Conservation (phyloP, 2,888 invertebrate species). For the Blastobasis lacticolella region DNA sequence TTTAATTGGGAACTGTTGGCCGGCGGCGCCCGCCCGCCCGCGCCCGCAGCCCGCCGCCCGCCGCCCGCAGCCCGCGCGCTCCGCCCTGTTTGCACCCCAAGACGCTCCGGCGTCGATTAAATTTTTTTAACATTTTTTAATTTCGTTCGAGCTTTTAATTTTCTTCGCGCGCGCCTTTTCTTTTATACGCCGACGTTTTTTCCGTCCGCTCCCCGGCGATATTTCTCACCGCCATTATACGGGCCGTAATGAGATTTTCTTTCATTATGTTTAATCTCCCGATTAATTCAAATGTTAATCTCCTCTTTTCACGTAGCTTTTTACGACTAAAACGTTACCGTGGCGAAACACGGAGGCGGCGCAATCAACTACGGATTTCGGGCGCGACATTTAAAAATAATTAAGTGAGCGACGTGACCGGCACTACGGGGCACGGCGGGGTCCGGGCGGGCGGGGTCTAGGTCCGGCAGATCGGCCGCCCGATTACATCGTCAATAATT, state of each 20-base stretch:
- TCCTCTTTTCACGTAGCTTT: slow-evolving; percentile 61
- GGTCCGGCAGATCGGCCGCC: slow-evolving; percentile 40
- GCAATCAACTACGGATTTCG: slow-evolving; percentile 46
- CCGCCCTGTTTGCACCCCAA: slow-evolving; percentile 57
- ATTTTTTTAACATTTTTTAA: slow-evolving; percentile 72
- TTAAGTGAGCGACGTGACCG: slow-evolving; percentile 68
- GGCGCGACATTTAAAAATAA: slow-evolving; percentile 51
- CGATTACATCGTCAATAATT: slow-evolving; percentile 71
- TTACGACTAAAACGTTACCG: slow-evolving; percentile 54
- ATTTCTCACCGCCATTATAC: slow-evolving; percentile 72
- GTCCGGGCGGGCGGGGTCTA: slow-evolving; percentile 10
- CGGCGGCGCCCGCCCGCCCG: slow-evolving; percentile 16
- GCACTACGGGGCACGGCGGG: slow-evolving; percentile 5
- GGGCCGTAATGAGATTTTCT: slow-evolving; percentile 72
- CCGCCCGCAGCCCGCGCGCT: slow-evolving; percentile 20
- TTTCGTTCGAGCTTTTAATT: slow-evolving; percentile 71
- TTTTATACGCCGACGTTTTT: slow-evolving; percentile 52
- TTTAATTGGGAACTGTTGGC: slow-evolving; percentile 69
- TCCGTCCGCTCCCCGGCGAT: slow-evolving; percentile 50
- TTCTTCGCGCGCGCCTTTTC: slow-evolving; percentile 66
- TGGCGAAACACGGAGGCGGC: slow-evolving; percentile 43
- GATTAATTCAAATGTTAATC: slow-evolving; percentile 75
- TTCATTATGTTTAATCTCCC: slow-evolving; percentile 75
- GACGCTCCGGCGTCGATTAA: slow-evolving; percentile 66
- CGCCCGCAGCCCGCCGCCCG: slow-evolving; percentile 12